These are phyloP conservation scores for Cerastoderma edule DNA, from an alignment of 2,888 invertebrate species.

Conservation along the genomic window DNA sequence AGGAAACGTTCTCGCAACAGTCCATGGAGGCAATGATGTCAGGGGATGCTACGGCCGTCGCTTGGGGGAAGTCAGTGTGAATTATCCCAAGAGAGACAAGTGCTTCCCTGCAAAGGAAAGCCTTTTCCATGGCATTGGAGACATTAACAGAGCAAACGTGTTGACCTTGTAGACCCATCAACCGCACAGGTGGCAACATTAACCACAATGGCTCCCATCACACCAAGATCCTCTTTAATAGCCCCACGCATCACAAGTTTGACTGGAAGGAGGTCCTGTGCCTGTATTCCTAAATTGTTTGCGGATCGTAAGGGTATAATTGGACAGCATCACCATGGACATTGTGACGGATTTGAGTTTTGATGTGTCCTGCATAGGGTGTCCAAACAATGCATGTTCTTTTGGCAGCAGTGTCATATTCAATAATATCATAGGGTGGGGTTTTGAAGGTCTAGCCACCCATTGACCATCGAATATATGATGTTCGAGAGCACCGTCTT, in stretches of 20 bases:
- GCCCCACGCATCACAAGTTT: conserved; percentile 53
- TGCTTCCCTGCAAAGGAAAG: conserved; percentile 40
- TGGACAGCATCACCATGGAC: conserved; percentile 39
- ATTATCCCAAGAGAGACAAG: conserved; percentile 36
- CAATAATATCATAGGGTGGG: conserved; percentile 29
- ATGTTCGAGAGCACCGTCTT: conserved; percentile 15
- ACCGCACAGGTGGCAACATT: conserved; percentile 16
- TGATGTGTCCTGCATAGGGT: conserved; percentile 19
- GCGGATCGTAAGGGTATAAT: conserved; percentile 40
- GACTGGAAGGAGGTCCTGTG: conserved; percentile 46
- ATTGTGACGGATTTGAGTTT: conserved; percentile 19
- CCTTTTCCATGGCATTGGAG: conserved; percentile 31
- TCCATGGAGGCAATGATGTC: too few relatives aligned
- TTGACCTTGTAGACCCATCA: conserved; percentile 23
- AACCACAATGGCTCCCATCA: conserved; percentile 29
- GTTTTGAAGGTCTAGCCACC: conserved; percentile 35
- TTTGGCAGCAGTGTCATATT: conserved; percentile 13
- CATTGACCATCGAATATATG: conserved; percentile 31
- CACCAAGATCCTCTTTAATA: conserved; percentile 28
- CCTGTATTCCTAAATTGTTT: conserved; percentile 29
- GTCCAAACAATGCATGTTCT: conserved; percentile 20
- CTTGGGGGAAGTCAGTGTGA: conserved; percentile 19
- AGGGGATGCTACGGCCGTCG: too few relatives aligned
- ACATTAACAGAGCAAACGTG: conserved; percentile 37
- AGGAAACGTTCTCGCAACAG: conserved; percentile 3